Evolutionary conservation across 1,140 invertebrate species (phyloP).

Genomic region (Drosophila teissieri): DNA sequence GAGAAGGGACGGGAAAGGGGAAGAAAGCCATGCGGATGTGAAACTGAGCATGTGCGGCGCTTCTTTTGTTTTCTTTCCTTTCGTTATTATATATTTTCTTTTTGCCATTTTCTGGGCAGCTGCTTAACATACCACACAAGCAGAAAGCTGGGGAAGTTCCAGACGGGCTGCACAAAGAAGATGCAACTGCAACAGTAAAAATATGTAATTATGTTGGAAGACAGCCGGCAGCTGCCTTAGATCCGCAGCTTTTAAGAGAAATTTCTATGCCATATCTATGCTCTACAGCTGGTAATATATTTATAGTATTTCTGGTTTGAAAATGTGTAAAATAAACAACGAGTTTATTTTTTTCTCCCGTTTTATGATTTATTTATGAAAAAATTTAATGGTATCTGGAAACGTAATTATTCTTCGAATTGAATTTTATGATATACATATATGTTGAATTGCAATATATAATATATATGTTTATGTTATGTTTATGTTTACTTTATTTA

Average conservation of each 20-base stretch:
- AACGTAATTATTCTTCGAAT: too few relatives aligned
- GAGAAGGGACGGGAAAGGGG: not conserved
- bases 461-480: too few relatives aligned
- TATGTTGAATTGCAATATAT: too few relatives aligned
- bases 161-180: constrained; percentile 30
- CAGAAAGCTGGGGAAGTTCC: constrained; percentile 14
- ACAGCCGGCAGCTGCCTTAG: constrained; percentile 37
- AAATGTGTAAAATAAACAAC: too few relatives aligned
- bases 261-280: constrained; percentile 1
- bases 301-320: not conserved
- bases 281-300: not conserved
- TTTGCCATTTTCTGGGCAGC: constrained; percentile 70
- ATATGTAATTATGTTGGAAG: constrained; percentile 80
- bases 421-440: too few relatives aligned
- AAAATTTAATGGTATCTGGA: too few relatives aligned
- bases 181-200: constrained; percentile 63
- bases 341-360: too few relatives aligned
- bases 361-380: too few relatives aligned
- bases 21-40: constrained; percentile 69
- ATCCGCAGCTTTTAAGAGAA: not conserved
- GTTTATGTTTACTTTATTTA: too few relatives aligned
- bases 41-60: constrained; percentile 73
- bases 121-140: constrained; percentile 76
- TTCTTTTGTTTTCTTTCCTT: constrained; percentile 66
- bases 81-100: constrained; percentile 49